These are phyloP conservation scores for Alloplasta piceator DNA, from an alignment of 2,888 invertebrate genomes.

Conservation along the genomic window DNA sequence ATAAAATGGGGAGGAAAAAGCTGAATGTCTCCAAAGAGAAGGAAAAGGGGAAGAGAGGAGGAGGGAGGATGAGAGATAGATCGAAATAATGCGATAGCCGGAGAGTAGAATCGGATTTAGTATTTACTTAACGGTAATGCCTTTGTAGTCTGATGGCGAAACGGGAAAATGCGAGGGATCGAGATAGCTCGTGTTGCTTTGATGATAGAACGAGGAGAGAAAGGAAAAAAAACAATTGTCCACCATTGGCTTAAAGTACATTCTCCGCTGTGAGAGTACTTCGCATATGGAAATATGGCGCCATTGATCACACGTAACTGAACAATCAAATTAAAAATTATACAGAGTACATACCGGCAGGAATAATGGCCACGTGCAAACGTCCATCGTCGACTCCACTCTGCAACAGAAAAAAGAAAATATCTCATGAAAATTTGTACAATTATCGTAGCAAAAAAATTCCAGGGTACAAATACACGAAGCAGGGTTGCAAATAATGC, in stretches of 20 bases:
- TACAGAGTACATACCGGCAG: no score
- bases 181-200: constrained; percentile 17
- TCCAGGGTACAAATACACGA: no score
- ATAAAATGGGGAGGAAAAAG: constrained; percentile 4
- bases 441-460: no score
- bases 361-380: no score
- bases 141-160: constrained; percentile 24
- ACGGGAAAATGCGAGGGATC: constrained; percentile 16
- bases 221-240: constrained; percentile 30
- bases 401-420: no score
- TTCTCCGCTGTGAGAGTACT: background rate
- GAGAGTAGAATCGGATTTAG: constrained; percentile 39
- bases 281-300: background rate
- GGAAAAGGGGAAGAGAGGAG: constrained; percentile 2
- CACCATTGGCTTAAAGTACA: background rate
- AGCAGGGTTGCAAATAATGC: no score
- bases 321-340: no score
- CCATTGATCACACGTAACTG: no score
- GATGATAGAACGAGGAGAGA: background rate
- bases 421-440: no score
- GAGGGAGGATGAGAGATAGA: constrained; percentile 26
- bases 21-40: constrained; percentile 16
- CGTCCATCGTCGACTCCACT: no score
- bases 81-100: constrained; percentile 29
- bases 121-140: constrained; percentile 24